phyloP scores from a whole-genome alignment of 2,113 vertebrate genomes.

The Mesitornis unicolor region DNA sequence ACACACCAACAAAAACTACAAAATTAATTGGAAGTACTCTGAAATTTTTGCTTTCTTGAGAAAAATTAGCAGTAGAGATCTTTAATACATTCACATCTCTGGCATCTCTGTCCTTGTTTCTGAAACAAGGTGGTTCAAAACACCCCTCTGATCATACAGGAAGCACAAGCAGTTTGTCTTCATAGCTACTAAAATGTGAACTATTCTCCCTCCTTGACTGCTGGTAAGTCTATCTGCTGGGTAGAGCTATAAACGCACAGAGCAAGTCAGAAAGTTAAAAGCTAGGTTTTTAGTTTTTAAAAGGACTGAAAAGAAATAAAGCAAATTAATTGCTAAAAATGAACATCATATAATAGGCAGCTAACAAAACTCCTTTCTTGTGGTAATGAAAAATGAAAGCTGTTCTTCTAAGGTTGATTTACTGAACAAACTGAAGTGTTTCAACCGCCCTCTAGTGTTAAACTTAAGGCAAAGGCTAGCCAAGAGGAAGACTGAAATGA shows the following conservation, averaged over 20 bases:
- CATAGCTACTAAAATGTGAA: neutral
- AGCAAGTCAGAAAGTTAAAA: neutral
- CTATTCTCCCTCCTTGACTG: neutral
- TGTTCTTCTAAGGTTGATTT: neutral
- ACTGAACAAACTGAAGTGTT: neutral
- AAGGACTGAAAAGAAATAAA: neutral
- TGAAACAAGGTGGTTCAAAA: neutral
- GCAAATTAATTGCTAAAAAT: neutral
- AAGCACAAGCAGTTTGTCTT: neutral
- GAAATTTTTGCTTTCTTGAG: neutral
- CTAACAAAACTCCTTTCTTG: neutral
- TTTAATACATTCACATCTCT: neutral
- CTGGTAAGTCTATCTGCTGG: neutral
- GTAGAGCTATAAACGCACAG: neutral
- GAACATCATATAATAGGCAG: neutral
- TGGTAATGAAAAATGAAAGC: neutral
- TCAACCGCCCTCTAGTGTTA: slow-evolving; percentile 39
- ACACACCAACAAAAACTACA: neutral
- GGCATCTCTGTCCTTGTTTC: neutral
- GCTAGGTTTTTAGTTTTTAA: neutral
- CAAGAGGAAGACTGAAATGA: neutral
- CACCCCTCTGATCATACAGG: neutral
- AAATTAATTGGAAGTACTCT: neutral
- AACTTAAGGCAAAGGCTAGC: neutral
- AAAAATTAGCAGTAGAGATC: neutral